Conservation (phyloP, 2,797 vertebrate species). For the Myripristis murdjan region DNA sequence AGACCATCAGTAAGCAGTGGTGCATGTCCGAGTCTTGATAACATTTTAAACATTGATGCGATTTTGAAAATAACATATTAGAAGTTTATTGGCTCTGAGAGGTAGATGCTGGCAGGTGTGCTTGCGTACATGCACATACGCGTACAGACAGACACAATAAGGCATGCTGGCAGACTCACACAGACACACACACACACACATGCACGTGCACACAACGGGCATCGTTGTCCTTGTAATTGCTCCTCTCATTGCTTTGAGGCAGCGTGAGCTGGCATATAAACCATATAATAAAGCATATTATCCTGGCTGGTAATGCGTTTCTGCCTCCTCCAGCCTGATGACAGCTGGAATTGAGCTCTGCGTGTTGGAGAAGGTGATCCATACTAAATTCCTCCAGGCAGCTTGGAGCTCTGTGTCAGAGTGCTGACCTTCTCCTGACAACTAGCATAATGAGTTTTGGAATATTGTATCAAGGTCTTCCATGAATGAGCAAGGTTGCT, state of each 20-base stretch:
- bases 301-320: constrained; percentile 80
- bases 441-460: constrained; percentile 77
- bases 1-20: constrained; percentile 73
- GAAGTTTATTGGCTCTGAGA: constrained; percentile 79
- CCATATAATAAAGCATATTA: constrained; percentile 83
- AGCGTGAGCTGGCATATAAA: constrained; percentile 79
- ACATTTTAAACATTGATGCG: constrained; percentile 83
- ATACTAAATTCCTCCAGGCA: constrained; percentile 80
- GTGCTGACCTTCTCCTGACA: constrained; percentile 81
- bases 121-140: constrained; percentile 2
- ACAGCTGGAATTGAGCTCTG: constrained; percentile 80
- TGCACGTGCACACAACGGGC: constrained; percentile 47
- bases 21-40: constrained; percentile 73
- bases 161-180: constrained; percentile 16
- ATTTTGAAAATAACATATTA: constrained; percentile 80
- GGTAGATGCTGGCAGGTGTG: constrained; percentile 77
- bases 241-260: constrained; percentile 75
- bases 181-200: constrained; percentile 28
- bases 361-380: constrained; percentile 77
- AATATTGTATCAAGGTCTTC: constrained; percentile 63
- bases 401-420: constrained; percentile 70
- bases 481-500: constrained; percentile 62
- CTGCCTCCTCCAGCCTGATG: constrained; percentile 76
- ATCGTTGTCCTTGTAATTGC: constrained; percentile 79
- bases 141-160: constrained; percentile 21